A percentile compares a stretch with the other conserved stretches of the same genome.
These are phyloP conservation scores for Druon quercuslanigerum DNA, from an alignment of 1,140 invertebrate species.

Conservation along the genomic window DNA sequence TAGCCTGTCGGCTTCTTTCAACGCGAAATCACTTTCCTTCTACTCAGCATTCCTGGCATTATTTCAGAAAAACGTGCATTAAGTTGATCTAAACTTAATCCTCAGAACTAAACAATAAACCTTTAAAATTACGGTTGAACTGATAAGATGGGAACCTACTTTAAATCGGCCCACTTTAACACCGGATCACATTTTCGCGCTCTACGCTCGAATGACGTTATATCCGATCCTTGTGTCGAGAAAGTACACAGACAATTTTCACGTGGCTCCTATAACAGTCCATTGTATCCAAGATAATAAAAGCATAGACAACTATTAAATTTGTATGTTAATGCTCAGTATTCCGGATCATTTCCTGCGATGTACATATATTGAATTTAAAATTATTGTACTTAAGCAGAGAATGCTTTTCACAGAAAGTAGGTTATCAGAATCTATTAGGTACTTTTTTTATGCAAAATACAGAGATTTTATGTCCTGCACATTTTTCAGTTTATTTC, in stretches of 20 bases:
- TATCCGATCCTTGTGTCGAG: constrained; percentile 54
- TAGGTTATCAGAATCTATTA: constrained; percentile 15
- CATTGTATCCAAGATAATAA: background rate
- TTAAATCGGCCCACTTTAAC: constrained; percentile 62
- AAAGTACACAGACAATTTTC: constrained; percentile 55
- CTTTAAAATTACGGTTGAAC: constrained; percentile 42
- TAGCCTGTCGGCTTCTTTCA: constrained; percentile 38
- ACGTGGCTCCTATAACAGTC: background rate
- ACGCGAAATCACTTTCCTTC: constrained; percentile 61
- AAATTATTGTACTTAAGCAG: background rate
- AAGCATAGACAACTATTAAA: background rate
- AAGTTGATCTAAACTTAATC: background rate
- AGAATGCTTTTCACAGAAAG: constrained; percentile 3
- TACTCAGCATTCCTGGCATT: constrained; percentile 41
- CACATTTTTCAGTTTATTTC: background rate
- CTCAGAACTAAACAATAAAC: constrained; percentile 30
- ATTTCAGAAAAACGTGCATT: background rate
- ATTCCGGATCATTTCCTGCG: background rate
- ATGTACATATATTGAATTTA: background rate
- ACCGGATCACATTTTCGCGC: constrained; percentile 64
- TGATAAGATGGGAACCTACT: constrained; percentile 56
- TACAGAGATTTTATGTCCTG: background rate
- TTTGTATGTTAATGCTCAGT: background rate
- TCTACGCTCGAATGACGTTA: constrained; percentile 59
- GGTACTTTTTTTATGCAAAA: background rate